Evolutionary conservation across 2,113 vertebrate species (phyloP).

Genomic region (Orycteropus afer): DNA sequence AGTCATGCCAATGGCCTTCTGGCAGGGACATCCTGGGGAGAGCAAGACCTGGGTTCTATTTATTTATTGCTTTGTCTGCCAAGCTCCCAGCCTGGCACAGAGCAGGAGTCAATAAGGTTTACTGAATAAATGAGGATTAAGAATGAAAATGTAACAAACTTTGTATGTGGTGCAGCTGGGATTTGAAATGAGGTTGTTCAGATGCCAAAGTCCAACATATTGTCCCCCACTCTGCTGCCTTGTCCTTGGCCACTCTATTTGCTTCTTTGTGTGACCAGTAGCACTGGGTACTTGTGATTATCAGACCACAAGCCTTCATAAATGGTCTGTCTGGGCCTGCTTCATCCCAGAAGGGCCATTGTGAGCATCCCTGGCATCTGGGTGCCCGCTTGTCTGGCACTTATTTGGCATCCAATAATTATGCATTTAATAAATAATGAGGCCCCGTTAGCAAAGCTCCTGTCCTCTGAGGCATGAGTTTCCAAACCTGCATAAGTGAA

Average conservation of each 20-base stretch:
- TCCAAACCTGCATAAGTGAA: not conserved
- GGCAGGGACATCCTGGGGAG: not conserved
- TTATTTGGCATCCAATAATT: not conserved
- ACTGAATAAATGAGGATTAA: conserved; percentile 55
- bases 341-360: not conserved
- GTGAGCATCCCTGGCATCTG: not conserved
- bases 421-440: not conserved
- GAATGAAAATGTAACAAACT: not conserved
- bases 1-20: not conserved
- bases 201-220: not conserved
- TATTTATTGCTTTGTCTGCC: not conserved
- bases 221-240: not conserved
- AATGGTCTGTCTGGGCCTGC: not conserved
- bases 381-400: not conserved
- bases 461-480: not conserved
- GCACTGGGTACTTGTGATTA: accelerated
- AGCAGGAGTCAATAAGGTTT: not conserved
- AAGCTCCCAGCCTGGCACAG: not conserved
- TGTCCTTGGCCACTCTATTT: too few species aligned
- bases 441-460: not conserved
- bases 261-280: not conserved
- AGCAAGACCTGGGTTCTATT: not conserved
- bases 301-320: not conserved
- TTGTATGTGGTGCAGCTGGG: not conserved
- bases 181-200: not conserved